Percentiles rank a stretch among this genome's conserved stretches.
Conservation (phyloP, 2,888 invertebrate species). For the Dasysyrphus tricinctus region DNA sequence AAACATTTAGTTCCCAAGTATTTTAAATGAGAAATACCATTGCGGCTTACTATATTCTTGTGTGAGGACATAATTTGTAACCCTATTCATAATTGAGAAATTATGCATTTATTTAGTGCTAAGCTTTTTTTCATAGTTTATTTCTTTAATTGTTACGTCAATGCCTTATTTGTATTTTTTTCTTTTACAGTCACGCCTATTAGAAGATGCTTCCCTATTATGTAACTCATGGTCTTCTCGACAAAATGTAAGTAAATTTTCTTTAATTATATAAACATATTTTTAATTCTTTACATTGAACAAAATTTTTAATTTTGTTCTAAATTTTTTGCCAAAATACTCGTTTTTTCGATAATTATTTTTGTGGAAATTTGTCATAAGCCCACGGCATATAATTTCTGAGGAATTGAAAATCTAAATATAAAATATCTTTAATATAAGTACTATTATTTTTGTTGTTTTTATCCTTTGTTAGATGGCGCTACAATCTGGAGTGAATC, state of each 20-base stretch:
- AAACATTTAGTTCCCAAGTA: no score
- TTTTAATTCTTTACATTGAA: not conserved
- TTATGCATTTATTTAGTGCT: no score
- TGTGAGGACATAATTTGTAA: no score
- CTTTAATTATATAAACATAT: no score
- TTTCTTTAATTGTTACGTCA: no score
- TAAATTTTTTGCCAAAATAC: not conserved
- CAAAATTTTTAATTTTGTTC: not conserved
- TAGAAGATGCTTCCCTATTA: slow-evolving; percentile 95
- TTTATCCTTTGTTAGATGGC: slow-evolving; percentile 72
- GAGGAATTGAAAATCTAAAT: not conserved
- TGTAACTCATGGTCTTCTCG: slow-evolving; percentile 96
- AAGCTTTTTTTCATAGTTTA: no score
- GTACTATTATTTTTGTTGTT: slow-evolving; percentile 48
- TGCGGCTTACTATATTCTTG: no score
- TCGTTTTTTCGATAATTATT: not conserved
- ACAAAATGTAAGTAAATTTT: slow-evolving; percentile 91
- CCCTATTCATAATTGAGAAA: no score
- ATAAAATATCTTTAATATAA: not conserved
- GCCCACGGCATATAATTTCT: not conserved
- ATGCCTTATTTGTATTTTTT: not conserved
- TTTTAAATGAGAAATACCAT: no score
- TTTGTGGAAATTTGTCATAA: not conserved
- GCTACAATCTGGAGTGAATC: slow-evolving; percentile 73
- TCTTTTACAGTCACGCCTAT: slow-evolving; percentile 92